Evolutionary conservation across 2,888 invertebrate genomes (phyloP).

Genomic region (Boloria euphrosyne): DNA sequence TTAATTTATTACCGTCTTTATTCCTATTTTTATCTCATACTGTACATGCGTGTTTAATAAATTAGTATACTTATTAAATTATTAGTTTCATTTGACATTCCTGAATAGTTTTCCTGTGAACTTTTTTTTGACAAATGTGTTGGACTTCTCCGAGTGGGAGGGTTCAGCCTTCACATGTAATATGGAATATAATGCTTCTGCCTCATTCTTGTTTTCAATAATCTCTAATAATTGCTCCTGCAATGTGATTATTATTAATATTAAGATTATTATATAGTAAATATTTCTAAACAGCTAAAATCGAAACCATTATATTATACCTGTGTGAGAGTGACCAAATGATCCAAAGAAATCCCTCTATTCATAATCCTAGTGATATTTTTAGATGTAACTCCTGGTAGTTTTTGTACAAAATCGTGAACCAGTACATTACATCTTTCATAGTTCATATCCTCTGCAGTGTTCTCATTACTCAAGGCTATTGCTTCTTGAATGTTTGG

Average conservation of each 20-base stretch:
- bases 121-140: slow-evolving; percentile 62
- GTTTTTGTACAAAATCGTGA: slow-evolving; percentile 91
- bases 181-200: slow-evolving; percentile 86
- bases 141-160: slow-evolving; percentile 69
- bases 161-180: slow-evolving; percentile 85
- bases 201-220: slow-evolving; percentile 87
- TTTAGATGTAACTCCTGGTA: slow-evolving; percentile 94
- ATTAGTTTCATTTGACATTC: slow-evolving; percentile 53
- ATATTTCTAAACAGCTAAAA: no score
- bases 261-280: no score
- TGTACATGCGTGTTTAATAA: slow-evolving; percentile 34
- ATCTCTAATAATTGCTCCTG: slow-evolving; percentile 87
- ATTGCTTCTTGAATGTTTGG: slow-evolving; percentile 89
- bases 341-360: slow-evolving; percentile 86
- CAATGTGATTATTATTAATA: slow-evolving; percentile 38
- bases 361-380: slow-evolving; percentile 91
- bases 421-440: slow-evolving; percentile 88
- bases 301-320: slow-evolving; percentile 53
- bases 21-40: slow-evolving; percentile 6
- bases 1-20: slow-evolving; percentile 6
- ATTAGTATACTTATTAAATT: slow-evolving; percentile 26
- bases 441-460: slow-evolving; percentile 78
- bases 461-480: slow-evolving; percentile 87
- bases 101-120: slow-evolving; percentile 58
- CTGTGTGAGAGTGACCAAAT: slow-evolving; percentile 82